Evolutionary conservation across 2,797 vertebrate genomes (phyloP).

Genomic region (Salmo trutta): DNA sequence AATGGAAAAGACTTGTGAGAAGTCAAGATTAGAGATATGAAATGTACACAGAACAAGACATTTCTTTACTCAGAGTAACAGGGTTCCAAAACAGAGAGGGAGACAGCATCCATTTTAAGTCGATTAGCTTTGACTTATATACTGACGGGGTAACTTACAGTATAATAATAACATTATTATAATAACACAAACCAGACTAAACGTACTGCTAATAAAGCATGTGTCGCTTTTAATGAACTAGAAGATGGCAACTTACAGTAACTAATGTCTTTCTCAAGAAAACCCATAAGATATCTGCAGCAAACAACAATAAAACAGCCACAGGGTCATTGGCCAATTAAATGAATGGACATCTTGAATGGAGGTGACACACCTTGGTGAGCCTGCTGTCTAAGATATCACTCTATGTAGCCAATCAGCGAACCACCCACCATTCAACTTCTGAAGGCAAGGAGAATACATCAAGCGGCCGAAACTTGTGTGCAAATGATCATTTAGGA

Average conservation of each 20-base stretch:
- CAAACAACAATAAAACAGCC: background rate
- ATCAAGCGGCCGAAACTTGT: constrained; percentile 71
- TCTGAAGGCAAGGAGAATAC: constrained; percentile 67
- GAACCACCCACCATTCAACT: constrained; percentile 84
- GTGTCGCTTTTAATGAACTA: background rate
- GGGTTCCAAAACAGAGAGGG: background rate
- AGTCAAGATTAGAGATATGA: constrained; percentile 10
- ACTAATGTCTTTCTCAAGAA: background rate
- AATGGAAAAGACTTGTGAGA: constrained; percentile 9
- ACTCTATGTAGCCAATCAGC: constrained; percentile 83
- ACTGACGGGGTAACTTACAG: background rate
- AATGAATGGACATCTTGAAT: constrained; percentile 50
- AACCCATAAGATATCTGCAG: background rate
- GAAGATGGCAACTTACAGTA: background rate
- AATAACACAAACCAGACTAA: background rate
- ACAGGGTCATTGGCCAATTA: constrained; percentile 4
- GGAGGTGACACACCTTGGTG: background rate
- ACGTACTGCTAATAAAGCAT: background rate
- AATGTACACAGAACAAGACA: constrained; percentile 43
- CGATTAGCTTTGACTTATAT: constrained; percentile 4
- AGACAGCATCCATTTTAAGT: constrained; percentile 3
- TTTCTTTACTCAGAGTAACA: constrained; percentile 39
- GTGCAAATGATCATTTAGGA: constrained; percentile 92
- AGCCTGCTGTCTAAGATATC: constrained; percentile 61
- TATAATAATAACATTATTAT: constrained; percentile 16